These are phyloP conservation scores for Bombus soroeensis DNA, from an alignment of 1,140 invertebrate species.

Conservation along the genomic window DNA sequence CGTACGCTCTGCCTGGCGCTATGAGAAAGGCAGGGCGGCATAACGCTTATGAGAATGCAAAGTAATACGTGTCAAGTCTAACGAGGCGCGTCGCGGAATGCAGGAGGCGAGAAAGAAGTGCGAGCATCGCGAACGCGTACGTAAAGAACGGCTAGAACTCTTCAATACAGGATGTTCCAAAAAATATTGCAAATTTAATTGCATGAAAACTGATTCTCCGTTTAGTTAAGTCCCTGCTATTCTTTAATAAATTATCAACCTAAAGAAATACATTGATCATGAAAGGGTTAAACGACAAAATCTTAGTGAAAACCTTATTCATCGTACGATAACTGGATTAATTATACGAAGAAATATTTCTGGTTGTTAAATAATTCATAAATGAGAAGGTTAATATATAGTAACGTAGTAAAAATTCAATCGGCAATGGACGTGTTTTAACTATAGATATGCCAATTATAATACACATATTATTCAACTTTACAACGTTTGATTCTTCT, in stretches of 20 bases:
- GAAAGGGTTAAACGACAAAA: no score
- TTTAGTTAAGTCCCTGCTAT: no score
- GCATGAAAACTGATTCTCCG: background rate
- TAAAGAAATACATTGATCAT: no score
- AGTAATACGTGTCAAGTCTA: slow-evolving; percentile 80
- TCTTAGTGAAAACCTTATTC: no score
- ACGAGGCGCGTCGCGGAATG: slow-evolving; percentile 77
- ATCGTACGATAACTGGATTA: no score
- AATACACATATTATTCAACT: no score
- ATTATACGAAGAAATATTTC: no score
- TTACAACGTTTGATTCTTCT: background rate
- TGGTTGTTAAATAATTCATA: background rate
- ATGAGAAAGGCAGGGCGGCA: slow-evolving; percentile 44
- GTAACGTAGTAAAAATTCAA: no score
- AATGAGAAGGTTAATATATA: background rate
- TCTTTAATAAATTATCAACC: no score
- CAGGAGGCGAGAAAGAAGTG: slow-evolving; percentile 71
- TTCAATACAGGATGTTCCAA: background rate
- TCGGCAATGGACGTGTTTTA: background rate
- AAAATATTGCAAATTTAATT: background rate
- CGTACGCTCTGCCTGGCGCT: background rate
- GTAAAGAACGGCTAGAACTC: background rate
- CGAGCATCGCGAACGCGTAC: background rate
- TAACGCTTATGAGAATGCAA: slow-evolving; percentile 71
- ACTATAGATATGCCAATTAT: background rate